A percentile compares a stretch with the other conserved stretches of the same genome.
Evolutionary conservation across 1,140 invertebrate genomes (phyloP).

Genomic region (Conus betulinus): DNA sequence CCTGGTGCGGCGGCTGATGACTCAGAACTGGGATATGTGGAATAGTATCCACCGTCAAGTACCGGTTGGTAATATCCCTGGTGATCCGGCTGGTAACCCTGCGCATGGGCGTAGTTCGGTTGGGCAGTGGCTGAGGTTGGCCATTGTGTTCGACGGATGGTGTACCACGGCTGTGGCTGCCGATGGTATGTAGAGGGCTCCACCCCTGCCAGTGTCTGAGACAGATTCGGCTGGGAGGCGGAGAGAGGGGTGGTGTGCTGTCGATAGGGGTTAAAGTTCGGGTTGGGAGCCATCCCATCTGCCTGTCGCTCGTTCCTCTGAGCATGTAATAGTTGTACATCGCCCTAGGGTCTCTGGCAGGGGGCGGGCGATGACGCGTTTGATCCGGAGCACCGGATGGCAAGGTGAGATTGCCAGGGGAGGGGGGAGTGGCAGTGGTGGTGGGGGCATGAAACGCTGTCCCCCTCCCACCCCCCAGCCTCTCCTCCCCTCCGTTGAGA

Average conservation of each 20-base stretch:
- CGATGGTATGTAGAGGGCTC: background rate
- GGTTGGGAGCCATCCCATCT: background rate
- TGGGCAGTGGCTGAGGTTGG: background rate
- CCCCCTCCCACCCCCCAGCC: constrained; percentile 43
- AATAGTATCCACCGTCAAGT: constrained; percentile 1
- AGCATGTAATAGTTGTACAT: constrained; percentile 47
- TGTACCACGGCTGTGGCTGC: constrained; percentile 47
- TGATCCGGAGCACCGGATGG: background rate
- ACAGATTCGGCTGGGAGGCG: constrained; percentile 21
- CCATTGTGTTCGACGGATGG: constrained; percentile 32
- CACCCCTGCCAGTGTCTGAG: background rate
- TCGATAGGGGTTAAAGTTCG: constrained; percentile 23
- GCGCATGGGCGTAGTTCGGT: background rate
- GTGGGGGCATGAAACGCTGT: background rate
- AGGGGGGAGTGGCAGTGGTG: background rate
- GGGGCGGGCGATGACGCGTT: background rate
- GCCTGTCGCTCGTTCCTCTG: constrained; percentile 27
- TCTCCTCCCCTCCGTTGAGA: constrained; percentile 45
- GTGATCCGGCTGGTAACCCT: constrained; percentile 9
- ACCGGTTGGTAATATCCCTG: constrained; percentile 30
- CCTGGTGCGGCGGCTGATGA: background rate
- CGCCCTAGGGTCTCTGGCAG: constrained; percentile 19
- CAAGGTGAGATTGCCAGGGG: background rate
- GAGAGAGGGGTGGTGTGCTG: constrained; percentile 23
- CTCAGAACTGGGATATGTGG: background rate